Conservation (phyloP, 2,113 vertebrate genomes). For the Rhodinocichla rosea region DNA sequence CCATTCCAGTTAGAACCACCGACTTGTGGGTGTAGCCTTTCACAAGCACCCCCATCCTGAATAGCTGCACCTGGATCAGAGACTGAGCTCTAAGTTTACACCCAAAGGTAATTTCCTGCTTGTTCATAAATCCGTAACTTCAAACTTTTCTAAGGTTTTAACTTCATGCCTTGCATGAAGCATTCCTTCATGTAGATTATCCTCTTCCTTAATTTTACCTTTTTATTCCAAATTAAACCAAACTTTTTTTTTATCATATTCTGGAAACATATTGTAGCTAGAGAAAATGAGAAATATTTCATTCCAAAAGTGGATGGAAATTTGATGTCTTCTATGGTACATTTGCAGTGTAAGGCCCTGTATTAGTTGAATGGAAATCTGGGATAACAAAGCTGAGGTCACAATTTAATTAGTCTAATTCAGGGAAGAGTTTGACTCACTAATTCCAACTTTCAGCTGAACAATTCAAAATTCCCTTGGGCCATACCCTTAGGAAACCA, state of each 20-base stretch:
- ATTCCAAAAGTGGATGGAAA: neutral
- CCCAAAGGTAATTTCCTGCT: neutral
- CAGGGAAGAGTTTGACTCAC: conserved; percentile 17
- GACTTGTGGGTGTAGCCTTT: neutral
- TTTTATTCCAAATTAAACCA: neutral
- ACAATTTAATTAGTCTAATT: neutral
- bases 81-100: neutral
- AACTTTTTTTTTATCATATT: neutral
- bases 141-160: neutral
- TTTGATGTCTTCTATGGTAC: neutral
- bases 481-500: neutral
- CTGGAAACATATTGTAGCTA: neutral
- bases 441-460: conserved; percentile 37
- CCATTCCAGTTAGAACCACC: neutral
- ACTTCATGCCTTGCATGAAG: neutral
- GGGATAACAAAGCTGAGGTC: conserved; percentile 18
- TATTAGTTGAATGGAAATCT: neutral
- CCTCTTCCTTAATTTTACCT: neutral
- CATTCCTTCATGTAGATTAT: neutral
- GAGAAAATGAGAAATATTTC: neutral
- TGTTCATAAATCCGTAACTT: neutral
- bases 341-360: neutral
- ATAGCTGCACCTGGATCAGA: neutral
- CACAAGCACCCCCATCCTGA: neutral
- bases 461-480: conserved; percentile 2